phyloP scores from a whole-genome alignment of 2,113 vertebrate species.

The Muntiacus muntjak region DNA sequence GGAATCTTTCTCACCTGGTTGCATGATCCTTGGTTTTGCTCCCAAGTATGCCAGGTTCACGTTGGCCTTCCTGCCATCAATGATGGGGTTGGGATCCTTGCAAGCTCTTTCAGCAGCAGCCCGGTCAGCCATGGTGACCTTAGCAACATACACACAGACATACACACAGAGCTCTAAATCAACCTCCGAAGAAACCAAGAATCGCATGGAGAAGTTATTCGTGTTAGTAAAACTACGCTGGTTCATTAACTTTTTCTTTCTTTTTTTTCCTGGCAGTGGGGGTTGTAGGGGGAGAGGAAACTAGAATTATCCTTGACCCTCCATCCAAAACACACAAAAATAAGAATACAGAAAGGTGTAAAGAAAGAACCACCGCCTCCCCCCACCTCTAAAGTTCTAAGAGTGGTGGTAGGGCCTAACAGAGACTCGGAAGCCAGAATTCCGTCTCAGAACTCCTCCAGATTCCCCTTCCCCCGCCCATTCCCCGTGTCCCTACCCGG shows the following conservation, averaged over 20 bases:
- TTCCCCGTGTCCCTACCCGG: not conserved
- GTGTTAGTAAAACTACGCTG: not conserved
- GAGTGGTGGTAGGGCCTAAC: slow-evolving; percentile 37
- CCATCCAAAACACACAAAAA: not conserved
- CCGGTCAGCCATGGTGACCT: slow-evolving; percentile 99
- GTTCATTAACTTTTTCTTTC: not conserved
- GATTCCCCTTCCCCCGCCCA: not conserved
- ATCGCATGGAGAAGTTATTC: not conserved
- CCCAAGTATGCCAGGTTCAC: slow-evolving; percentile 99
- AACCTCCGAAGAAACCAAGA: slow-evolving; percentile 36
- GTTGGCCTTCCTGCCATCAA: slow-evolving; percentile 98
- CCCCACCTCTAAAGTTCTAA: not conserved
- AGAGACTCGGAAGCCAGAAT: slow-evolving; percentile 37
- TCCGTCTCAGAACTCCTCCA: not conserved
- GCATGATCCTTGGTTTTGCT: slow-evolving; percentile 98
- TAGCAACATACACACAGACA: slow-evolving; percentile 70
- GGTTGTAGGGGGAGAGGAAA: not conserved
- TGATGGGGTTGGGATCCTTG: slow-evolving; percentile 99
- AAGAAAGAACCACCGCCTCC: not conserved
- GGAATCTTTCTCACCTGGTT: slow-evolving; percentile 88
- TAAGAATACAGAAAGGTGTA: not conserved
- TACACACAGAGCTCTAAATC: slow-evolving; percentile 63
- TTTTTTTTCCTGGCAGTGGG: not conserved
- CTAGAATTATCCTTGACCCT: not conserved
- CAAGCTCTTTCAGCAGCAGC: slow-evolving; percentile 96